Base-by-base conservation (phyloP, 2,113 vertebrate genomes). In the Steatornis caripensis region DNA sequence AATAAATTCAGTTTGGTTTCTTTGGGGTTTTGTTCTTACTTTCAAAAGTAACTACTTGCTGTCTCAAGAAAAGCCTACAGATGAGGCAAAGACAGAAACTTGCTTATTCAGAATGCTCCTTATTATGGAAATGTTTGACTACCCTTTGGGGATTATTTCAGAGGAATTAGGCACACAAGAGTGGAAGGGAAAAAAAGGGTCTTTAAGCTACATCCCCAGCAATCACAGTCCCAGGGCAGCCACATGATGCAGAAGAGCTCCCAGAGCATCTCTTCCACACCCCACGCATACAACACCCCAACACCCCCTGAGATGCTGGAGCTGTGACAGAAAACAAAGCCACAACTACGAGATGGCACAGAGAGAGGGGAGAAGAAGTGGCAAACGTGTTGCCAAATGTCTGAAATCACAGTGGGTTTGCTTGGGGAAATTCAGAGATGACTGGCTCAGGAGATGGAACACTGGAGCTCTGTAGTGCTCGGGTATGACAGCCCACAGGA, bases 41-140 rank as follows among this genome's bases (percentile, higher is more conserved):
- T 96, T 94, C 58, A 72, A 95, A 97, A 97, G 94, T 95, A 95
- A 89, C 89, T 92, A 94, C 89, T 91, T 85, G 53, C 62, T 82
- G 58, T 87, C 54, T 92, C 84, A 92, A 91, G 93, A 89, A 96
- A 92, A 95, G 74, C 92, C 69, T 94, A 79, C 84, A 95, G 87
- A 97, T 65, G 80, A 95, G 74, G 81, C 70, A 94, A 77, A 89
- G 90, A 87, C 89, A 87, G 91, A 95, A 96, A 92, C 48, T 87
- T 87, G 61, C 95, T 87, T 84, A 92, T 92, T 92, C 93, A 92
- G 68, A 94, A 74, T 80, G 49, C 26, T 95, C 66, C 94, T 95
- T 91, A 87, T 95, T 91, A 87, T 89, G 92, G 96, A 96, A 95
- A 93, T 90, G 53, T 97, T 95, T 95, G 89, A 79, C 87, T 92